These are phyloP conservation scores for Chrysolina oricalcia DNA, from an alignment of 2,888 invertebrate species.

Conservation along the genomic window DNA sequence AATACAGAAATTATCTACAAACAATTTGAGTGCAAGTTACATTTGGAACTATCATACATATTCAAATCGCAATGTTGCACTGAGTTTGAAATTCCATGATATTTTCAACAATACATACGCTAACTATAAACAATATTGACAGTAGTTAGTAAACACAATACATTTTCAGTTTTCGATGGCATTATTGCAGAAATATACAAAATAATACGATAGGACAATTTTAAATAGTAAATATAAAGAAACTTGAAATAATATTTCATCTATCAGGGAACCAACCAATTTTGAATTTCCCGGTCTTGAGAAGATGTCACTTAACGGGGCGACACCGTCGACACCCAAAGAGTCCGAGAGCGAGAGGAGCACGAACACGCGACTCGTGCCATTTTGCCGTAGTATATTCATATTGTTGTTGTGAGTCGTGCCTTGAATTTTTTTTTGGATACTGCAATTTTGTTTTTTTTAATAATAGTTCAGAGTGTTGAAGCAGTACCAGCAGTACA, in stretches of 20 bases:
- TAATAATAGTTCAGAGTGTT: neutral
- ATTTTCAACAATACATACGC: neutral
- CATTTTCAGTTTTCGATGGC: neutral
- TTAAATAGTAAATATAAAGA: neutral
- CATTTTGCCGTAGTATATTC: neutral
- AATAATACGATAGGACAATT: too few species aligned
- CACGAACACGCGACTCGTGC: neutral
- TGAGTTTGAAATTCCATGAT: neutral
- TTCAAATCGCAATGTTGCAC: neutral
- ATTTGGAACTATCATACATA: neutral
- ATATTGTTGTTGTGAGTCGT: neutral
- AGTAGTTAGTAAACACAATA: neutral
- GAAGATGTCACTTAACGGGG: neutral
- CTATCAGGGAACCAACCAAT: neutral
- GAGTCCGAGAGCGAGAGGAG: neutral
- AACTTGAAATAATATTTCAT: neutral
- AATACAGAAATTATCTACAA: neutral
- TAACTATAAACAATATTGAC: neutral
- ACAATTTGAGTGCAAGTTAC: neutral
- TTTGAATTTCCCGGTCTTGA: neutral
- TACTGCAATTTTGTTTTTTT: neutral
- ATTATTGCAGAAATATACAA: neutral
- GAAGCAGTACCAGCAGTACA: neutral
- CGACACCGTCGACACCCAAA: neutral
- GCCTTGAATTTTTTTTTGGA: neutral